These are phyloP conservation scores for Tenrec ecaudatus DNA, from an alignment of 2,113 vertebrate genomes.

Conservation along the genomic window DNA sequence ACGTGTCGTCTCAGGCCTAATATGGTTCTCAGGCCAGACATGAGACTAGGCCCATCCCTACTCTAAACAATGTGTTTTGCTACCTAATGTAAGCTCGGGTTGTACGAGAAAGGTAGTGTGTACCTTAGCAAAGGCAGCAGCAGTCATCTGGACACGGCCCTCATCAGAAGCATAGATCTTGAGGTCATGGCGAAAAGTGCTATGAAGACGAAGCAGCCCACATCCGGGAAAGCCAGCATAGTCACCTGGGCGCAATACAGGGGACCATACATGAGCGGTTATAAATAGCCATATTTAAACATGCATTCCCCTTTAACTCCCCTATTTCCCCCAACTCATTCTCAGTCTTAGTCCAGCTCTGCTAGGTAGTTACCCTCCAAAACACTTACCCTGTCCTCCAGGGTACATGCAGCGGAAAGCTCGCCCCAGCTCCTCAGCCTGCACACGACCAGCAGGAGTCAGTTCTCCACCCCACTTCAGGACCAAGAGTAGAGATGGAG, in stretches of 20 bases:
- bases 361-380: background rate
- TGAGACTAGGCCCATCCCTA: no score
- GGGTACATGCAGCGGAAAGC: conserved; percentile 99
- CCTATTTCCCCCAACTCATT: background rate
- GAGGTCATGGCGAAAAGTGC: conserved; percentile 98
- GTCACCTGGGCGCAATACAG: conserved; percentile 89
- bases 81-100: background rate
- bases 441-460: conserved; percentile 95
- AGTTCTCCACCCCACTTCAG: conserved; percentile 98
- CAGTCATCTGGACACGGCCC: conserved; percentile 99
- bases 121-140: conserved; percentile 99
- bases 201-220: conserved; percentile 96
- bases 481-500: conserved; percentile 94
- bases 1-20: no score
- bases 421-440: conserved; percentile 97
- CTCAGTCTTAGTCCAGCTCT: conserved; percentile 5
- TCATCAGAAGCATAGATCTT: conserved; percentile 99
- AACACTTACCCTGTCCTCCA: conserved; percentile 94
- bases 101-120: background rate
- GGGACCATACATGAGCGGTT: background rate
- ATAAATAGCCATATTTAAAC: background rate
- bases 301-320: background rate
- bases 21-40: no score
- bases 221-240: conserved; percentile 99
- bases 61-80: background rate